Evolutionary conservation across 1,140 invertebrate species (phyloP).

Genomic region (Atopsyche davidsoni): DNA sequence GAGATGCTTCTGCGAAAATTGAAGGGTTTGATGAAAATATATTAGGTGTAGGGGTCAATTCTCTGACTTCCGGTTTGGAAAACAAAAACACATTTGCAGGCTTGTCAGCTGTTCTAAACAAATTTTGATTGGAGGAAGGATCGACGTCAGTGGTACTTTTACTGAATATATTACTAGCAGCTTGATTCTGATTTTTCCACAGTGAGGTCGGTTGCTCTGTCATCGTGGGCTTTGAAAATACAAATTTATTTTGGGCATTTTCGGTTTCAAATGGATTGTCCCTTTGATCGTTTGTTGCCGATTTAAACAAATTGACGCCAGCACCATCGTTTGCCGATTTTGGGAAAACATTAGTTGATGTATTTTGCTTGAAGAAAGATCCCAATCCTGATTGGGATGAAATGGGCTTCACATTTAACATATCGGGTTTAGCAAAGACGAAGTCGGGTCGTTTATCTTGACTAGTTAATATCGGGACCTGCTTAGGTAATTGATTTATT

Average conservation of each 20-base stretch:
- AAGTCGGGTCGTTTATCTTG: conserved; percentile 24
- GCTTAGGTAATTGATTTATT: conserved; percentile 4
- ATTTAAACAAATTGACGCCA: conserved; percentile 5
- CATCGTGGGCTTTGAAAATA: conserved; percentile 24
- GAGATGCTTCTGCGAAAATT: not conserved
- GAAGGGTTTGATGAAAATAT: conserved; percentile 25
- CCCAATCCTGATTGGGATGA: not conserved
- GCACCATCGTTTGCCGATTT: not conserved
- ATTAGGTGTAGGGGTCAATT: conserved; percentile 8
- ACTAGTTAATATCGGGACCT: conserved; percentile 30
- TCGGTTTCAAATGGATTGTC: conserved; percentile 14
- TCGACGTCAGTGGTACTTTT: conserved; percentile 4
- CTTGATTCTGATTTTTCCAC: not conserved
- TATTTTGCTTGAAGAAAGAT: too few relatives aligned
- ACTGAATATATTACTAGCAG: conserved; percentile 35
- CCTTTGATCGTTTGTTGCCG: not conserved
- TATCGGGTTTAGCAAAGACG: conserved; percentile 25
- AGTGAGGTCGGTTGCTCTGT: conserved; percentile 1
- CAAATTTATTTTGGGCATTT: conserved; percentile 17
- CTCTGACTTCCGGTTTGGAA: conserved; percentile 38
- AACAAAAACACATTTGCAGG: conserved; percentile 38
- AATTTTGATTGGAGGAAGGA: not conserved
- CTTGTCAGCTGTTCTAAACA: conserved; percentile 27
- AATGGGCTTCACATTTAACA: not conserved
- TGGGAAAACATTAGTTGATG: conserved; percentile 11